Base-by-base conservation (phyloP, 2,888 invertebrate species). In the Tipula unca region DNA sequence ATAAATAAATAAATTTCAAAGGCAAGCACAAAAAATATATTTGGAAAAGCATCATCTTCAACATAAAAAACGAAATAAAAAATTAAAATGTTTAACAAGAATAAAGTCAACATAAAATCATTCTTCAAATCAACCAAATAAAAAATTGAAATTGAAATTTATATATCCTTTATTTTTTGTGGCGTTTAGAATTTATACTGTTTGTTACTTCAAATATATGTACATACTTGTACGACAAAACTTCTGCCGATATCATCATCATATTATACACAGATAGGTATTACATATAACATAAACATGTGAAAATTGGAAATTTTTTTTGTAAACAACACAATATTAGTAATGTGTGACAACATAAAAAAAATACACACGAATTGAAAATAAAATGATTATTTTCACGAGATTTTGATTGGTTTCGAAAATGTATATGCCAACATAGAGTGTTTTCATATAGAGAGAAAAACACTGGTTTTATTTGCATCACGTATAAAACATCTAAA, bases 281-380 rank as follows among this genome's bases (percentile, higher is more conserved):
- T n/a, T n/a, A n/a, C n/a, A 69, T 69, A 69, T 69, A 69, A 69
- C 69, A 69, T 69, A 69, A 69, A 69, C 69, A 69, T 69, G 69
- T 69, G 69, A 69, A 69, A 69, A 69, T 69, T 69, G 69, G 25
- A 69, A 69, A 69, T 25, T 69, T 69, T 69, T 25, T 69, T 69
- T 69, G 69, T 69, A 69, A 69, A 69, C 69, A 69, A 69, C 69
- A 69, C 69, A 69, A 69, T 69, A 69, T 25, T 69, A 69, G 20
- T 69, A 25, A 69, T 69, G 69, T 69, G 69, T 69, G 69, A 69
- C 25, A 69, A 69, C 25, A 69, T 69, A 32, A 32, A 4, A 25
- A 69, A 69, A 69, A 69, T 69, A 69, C 17, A 54, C 48, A 54
- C 48, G 48, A 54, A 17, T 54, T 54, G 48, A 54, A 54, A 69